Evolutionary conservation across 1,140 invertebrate species (phyloP).

Genomic region (Drosophila prosaltans): DNA sequence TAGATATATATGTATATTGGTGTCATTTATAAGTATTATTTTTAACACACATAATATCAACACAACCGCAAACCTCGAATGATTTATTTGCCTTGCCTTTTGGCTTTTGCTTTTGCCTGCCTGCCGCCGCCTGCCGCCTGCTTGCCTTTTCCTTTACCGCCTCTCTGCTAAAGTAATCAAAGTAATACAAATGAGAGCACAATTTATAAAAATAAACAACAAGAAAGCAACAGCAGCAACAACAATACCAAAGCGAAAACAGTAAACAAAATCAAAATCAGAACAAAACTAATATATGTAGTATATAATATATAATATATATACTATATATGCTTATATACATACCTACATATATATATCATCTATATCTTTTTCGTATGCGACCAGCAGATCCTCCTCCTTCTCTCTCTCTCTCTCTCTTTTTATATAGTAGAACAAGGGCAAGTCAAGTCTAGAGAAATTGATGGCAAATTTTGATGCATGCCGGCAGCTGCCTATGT

Average conservation of each 20-base stretch:
- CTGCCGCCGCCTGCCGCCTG: too few relatives aligned
- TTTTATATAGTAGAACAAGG: conserved; percentile 13
- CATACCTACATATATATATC: not conserved
- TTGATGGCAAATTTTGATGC: conserved; percentile 65
- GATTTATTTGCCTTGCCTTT: conserved; percentile 23
- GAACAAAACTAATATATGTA: conserved; percentile 10
- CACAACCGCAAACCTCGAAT: conserved; percentile 22
- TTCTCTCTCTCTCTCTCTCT: not conserved
- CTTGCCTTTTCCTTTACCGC: too few relatives aligned
- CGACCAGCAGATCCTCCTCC: not conserved
- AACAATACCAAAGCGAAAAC: conserved; percentile 9
- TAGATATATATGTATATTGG: conserved; percentile 21
- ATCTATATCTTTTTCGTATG: not conserved
- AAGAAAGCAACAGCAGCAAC: conserved; percentile 20
- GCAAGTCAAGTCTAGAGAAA: conserved; percentile 34
- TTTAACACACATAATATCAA: conserved; percentile 17
- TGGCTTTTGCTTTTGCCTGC: conserved; percentile 10
- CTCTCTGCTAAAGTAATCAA: conserved; percentile 46
- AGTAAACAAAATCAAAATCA: conserved; percentile 18
- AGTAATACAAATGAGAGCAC: conserved; percentile 60
- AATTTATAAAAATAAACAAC: conserved; percentile 62
- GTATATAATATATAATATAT: too few relatives aligned
- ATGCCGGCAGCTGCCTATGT: conserved; percentile 45
- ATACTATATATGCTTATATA: too few relatives aligned
- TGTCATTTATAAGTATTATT: conserved; percentile 18